Conservation (phyloP, 2,797 vertebrate species). For the Leptodactylus fallax region DNA sequence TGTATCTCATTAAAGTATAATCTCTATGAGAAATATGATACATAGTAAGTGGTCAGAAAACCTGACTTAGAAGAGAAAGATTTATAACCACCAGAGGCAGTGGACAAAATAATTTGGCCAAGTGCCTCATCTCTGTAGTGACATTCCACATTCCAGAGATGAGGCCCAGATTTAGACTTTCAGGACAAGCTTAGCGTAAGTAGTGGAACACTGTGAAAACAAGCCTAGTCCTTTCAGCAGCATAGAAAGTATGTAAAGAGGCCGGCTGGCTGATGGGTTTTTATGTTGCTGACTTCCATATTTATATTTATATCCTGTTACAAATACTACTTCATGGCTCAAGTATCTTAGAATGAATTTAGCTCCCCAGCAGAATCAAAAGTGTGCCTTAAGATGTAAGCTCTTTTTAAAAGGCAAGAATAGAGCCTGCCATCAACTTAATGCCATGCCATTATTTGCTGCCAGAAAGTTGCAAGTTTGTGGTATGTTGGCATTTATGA, state of each 20-base stretch:
- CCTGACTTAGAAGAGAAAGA: background rate
- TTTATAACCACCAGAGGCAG: background rate
- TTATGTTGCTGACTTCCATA: background rate
- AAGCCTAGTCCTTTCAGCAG: background rate
- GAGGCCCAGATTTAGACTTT: background rate
- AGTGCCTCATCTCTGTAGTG: background rate
- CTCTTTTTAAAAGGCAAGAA: background rate
- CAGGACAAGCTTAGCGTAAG: background rate
- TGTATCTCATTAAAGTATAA: background rate
- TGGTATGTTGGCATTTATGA: background rate
- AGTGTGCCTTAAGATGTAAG: constrained; percentile 9
- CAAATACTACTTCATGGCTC: constrained; percentile 22
- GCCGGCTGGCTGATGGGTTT: background rate
- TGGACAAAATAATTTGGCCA: constrained; percentile 15
- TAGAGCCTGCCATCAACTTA: background rate
- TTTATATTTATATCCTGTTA: constrained; percentile 18
- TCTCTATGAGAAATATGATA: background rate
- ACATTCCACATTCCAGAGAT: background rate
- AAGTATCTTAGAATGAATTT: background rate
- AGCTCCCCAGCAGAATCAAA: background rate
- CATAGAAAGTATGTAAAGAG: background rate
- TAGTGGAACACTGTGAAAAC: background rate
- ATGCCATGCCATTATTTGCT: constrained; percentile 27
- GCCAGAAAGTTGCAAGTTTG: constrained; percentile 5
- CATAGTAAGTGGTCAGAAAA: background rate